Conservation (phyloP, 1,140 invertebrate species). For the Achatina immaculata region DNA sequence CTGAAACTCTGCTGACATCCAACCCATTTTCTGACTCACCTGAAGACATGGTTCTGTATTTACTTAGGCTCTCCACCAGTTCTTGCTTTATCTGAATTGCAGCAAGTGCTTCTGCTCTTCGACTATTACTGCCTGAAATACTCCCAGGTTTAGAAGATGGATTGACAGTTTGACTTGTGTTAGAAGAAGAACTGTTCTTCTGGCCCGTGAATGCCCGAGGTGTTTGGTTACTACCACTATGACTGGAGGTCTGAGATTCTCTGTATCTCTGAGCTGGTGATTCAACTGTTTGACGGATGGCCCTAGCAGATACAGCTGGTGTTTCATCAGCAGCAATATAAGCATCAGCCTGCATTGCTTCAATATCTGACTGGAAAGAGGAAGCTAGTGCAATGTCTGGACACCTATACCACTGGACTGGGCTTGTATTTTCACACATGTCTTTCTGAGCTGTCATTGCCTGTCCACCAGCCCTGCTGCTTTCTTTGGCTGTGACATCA, state of each 20-base stretch:
- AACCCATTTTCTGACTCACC: background rate
- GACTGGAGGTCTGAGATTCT: background rate
- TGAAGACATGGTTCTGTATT: background rate
- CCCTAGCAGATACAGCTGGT: background rate
- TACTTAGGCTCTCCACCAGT: conserved; percentile 6
- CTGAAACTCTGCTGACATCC: background rate
- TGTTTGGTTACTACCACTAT: background rate
- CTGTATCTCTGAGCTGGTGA: background rate
- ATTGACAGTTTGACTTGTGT: background rate
- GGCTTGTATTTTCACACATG: background rate
- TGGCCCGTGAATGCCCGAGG: background rate
- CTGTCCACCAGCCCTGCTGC: background rate
- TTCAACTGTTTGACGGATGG: background rate
- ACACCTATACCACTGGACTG: conserved; percentile 6
- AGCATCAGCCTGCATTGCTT: conserved; percentile 26
- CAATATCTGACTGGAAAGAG: conserved; percentile 21
- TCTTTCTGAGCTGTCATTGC: background rate
- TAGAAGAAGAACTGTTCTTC: background rate
- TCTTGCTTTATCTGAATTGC: conserved; percentile 27
- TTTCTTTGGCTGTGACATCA: background rate
- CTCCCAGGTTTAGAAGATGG: background rate
- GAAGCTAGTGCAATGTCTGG: background rate
- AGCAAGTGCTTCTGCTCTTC: conserved; percentile 15
- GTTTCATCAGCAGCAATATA: background rate
- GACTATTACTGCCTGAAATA: background rate